Evolutionary conservation across 2,113 vertebrate genomes (phyloP).

Genomic region (Charina bottae): DNA sequence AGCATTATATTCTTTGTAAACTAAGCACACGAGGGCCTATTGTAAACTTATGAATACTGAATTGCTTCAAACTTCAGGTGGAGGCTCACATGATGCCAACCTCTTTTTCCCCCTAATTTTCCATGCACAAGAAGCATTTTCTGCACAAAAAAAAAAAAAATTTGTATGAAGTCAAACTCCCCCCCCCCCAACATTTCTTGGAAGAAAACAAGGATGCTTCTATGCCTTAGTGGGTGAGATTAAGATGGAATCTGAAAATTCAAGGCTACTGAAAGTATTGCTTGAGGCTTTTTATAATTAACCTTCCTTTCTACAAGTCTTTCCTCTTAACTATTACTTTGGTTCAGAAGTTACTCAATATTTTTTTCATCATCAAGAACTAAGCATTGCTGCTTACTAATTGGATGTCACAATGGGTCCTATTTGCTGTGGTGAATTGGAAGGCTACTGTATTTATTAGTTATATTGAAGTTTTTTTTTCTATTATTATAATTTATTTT

Average conservation of each 20-base stretch:
- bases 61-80: neutral
- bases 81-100: neutral
- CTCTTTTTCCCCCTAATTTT: neutral
- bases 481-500: neutral
- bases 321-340: neutral
- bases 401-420: neutral
- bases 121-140: neutral
- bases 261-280: neutral
- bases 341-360: neutral
- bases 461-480: neutral
- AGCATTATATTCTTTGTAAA: neutral
- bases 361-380: neutral
- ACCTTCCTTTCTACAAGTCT: neutral
- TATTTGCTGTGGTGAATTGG: neutral
- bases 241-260: neutral
- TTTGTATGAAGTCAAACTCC: neutral
- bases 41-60: neutral
- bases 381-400: neutral
- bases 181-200: neutral
- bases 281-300: neutral
- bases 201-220: neutral
- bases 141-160: neutral
- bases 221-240: neutral
- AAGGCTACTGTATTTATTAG: neutral
- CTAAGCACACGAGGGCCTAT: neutral